phyloP scores from a whole-genome alignment of 2,888 invertebrate species.

The Galerucella calmariensis region DNA sequence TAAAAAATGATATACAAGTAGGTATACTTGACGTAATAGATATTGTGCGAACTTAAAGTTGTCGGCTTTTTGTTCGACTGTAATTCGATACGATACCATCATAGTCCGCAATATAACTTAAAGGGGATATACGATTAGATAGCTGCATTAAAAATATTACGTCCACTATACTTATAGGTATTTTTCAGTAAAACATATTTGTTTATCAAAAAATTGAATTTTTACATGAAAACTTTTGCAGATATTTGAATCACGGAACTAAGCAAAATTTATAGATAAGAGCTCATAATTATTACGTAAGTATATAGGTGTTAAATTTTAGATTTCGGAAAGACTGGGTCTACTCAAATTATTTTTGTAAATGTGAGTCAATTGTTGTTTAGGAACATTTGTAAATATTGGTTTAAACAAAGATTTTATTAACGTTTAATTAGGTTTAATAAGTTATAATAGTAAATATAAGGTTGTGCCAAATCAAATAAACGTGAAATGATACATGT shows the following conservation, averaged over 20 bases:
- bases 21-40: no score
- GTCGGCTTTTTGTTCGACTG: no score
- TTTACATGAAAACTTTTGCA: not conserved
- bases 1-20: no score
- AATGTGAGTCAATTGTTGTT: slow-evolving; percentile 35
- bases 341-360: slow-evolving; percentile 37
- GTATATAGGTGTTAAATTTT: slow-evolving; percentile 19
- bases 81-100: no score
- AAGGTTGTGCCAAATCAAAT: slow-evolving; percentile 38
- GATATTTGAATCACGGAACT: not conserved
- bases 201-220: no score
- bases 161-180: no score
- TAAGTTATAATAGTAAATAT: slow-evolving; percentile 17
- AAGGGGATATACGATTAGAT: no score
- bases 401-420: slow-evolving; percentile 12
- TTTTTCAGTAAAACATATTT: no score
- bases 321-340: slow-evolving; percentile 36
- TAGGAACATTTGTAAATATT: slow-evolving; percentile 23
- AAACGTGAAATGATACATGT: slow-evolving; percentile 28
- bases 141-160: no score
- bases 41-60: no score
- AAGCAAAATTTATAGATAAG: not conserved
- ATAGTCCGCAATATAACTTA: no score
- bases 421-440: slow-evolving; percentile 30
- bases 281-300: not conserved